A percentile compares a stretch with the other conserved stretches of the same genome.
Conservation (phyloP, 2,888 invertebrate genomes). For the Orchesellides sinensis region DNA sequence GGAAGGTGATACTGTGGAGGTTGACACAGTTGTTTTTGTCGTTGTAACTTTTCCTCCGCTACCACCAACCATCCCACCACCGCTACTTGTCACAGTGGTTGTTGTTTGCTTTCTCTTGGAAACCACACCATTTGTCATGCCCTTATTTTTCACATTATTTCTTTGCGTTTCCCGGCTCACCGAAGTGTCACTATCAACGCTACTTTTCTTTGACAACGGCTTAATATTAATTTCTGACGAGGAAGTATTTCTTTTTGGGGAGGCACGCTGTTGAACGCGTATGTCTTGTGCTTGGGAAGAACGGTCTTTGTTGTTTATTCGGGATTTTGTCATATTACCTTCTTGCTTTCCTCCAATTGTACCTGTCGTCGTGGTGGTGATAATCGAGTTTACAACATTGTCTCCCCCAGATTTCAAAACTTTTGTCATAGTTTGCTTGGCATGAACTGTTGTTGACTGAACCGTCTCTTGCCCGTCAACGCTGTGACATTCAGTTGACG, state of each 20-base stretch:
- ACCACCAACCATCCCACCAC: constrained; percentile 32
- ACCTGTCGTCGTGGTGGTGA: constrained; percentile 53
- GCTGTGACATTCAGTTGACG: constrained; percentile 30
- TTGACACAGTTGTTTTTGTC: constrained; percentile 33
- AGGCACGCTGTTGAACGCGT: constrained; percentile 24
- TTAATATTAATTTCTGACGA: constrained; percentile 42
- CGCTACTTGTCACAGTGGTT: constrained; percentile 44
- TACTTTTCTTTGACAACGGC: constrained; percentile 48
- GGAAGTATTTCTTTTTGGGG: constrained; percentile 29
- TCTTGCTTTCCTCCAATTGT: constrained; percentile 6
- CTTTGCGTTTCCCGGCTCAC: constrained; percentile 4
- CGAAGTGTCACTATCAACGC: constrained; percentile 59
- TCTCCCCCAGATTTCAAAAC: constrained; percentile 25
- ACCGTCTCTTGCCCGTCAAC: constrained; percentile 24
- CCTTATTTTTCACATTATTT: constrained; percentile 32
- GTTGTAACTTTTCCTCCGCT: constrained; percentile 31
- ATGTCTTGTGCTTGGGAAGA: constrained; percentile 44
- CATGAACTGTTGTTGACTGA: constrained; percentile 30
- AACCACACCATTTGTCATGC: constrained; percentile 57
- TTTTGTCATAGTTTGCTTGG: constrained; percentile 34
- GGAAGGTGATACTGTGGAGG: constrained; percentile 12
- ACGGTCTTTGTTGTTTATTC: constrained; percentile 54
- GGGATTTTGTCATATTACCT: constrained; percentile 16
- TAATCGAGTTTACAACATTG: constrained; percentile 29
- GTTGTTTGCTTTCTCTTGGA: constrained; percentile 53